phyloP scores from a whole-genome alignment of 2,113 vertebrate species.

The Myxocyprinus asiaticus region DNA sequence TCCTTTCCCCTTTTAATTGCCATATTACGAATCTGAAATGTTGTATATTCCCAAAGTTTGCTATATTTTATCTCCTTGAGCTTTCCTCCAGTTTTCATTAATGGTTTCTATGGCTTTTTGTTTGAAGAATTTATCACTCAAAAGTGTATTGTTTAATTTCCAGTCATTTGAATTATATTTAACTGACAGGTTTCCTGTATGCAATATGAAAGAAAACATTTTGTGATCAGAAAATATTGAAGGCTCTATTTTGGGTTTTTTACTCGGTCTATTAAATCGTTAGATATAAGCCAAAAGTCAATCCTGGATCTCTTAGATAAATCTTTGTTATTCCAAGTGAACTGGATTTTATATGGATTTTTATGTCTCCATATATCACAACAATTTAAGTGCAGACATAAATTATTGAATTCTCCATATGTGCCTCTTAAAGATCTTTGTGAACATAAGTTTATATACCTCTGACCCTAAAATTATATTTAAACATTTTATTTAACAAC shows the following conservation, averaged over 20 bases:
- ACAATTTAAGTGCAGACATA: background rate
- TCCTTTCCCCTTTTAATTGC: background rate
- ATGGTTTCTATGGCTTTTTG: too few relatives aligned
- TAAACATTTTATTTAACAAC: too few relatives aligned
- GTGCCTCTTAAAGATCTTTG: background rate
- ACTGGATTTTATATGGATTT: background rate
- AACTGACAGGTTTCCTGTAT: background rate
- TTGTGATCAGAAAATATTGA: background rate
- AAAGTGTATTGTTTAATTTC: conserved; percentile 12
- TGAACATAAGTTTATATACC: background rate
- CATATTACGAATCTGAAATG: background rate
- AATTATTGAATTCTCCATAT: background rate
- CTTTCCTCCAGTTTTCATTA: too few relatives aligned
- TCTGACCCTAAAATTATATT: too few relatives aligned
- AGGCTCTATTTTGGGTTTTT: background rate
- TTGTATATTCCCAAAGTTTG: too few relatives aligned
- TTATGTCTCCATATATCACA: background rate
- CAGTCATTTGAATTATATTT: background rate
- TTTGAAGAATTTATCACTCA: background rate
- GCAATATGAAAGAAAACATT: background rate
- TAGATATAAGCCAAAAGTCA: conserved; percentile 6
- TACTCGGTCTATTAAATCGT: background rate
- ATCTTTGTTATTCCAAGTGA: background rate
- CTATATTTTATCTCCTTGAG: too few relatives aligned
- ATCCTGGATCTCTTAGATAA: background rate